These are phyloP conservation scores for Rhea pennata DNA, from an alignment of 2,113 vertebrate species.

Conservation along the genomic window DNA sequence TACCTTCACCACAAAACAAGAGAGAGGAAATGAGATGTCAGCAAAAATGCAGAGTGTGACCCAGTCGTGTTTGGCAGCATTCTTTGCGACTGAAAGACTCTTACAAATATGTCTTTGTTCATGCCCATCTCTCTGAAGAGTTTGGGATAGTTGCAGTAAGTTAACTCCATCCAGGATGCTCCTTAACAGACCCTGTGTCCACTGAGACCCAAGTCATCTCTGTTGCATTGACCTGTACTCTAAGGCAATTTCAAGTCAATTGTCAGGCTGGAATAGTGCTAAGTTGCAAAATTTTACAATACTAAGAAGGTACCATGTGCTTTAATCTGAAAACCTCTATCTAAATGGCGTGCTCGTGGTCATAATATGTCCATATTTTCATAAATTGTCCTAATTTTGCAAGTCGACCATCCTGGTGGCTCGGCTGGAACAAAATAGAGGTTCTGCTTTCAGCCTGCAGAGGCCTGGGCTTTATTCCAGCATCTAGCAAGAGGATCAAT, in stretches of 20 bases:
- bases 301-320: neutral
- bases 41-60: conserved; percentile 61
- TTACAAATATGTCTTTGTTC: conserved; percentile 15
- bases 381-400: neutral
- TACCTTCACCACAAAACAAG: conserved; percentile 63
- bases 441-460: neutral
- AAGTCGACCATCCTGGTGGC: neutral
- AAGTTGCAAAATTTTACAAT: neutral
- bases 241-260: neutral
- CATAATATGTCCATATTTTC: neutral
- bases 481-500: neutral
- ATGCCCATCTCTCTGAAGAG: neutral
- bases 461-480: conserved; percentile 38
- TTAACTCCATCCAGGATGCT: neutral
- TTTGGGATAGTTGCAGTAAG: conserved; percentile 4
- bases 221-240: neutral
- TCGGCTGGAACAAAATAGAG: neutral
- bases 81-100: conserved; percentile 49
- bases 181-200: neutral
- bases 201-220: neutral
- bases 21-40: conserved; percentile 73
- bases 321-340: conserved; percentile 9
- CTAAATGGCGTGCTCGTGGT: neutral
- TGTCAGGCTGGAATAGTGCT: neutral
- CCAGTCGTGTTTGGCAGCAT: conserved; percentile 17